Evolutionary conservation across 2,797 vertebrate species (phyloP), one percentile per base, ranked within the genome.

Genomic region (Erpetoichthys calabaricus): DNA sequence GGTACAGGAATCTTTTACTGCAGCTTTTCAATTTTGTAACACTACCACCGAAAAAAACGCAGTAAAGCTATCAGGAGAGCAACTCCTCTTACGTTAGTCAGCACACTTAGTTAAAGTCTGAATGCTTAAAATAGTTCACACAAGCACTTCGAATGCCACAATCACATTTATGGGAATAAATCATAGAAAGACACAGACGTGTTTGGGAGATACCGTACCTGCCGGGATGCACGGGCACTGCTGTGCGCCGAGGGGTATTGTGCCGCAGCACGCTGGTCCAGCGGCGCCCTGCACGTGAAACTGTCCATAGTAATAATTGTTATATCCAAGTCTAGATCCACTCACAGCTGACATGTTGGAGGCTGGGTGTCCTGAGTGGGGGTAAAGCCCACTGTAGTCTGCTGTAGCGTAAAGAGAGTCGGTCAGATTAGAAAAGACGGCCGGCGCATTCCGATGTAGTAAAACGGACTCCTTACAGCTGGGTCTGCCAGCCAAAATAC

Each of bases 221-320:
- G 91, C 67, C 1, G 90, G 82, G 44, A 95, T 89, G 64, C 93
- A 98, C 51, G 94, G 91, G 59, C 92, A 96, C 69, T 92, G 92
- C 78, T 92, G 91, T 42, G 90, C 74, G 42, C 88, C 80, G 66
- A 95, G 76, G 7, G 89, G 81, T 64, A 94, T 75, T 1, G 91
- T 80, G 53, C 89, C 85, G 69, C 94, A 98, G 76, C 92, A 98
- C 8, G 91, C 78, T 52, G 91, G 91, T 10, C 85, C 89, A 62
- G 87, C 80, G 7, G 88, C 77, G 45, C 87, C 86, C 71, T 91
- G 93, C 63, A 96, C 87, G 67, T 95, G 93, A 64, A 95, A 83
- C 73, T 95, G 93, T 70, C 94, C 91, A 75, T 96, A 97, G 77
- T 93, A 98, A 72, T 94, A 98, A 81, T 88, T 87, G 80, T 83